phyloP scores from a whole-genome alignment of 1,140 invertebrate species.

The Drosophila burlai region DNA sequence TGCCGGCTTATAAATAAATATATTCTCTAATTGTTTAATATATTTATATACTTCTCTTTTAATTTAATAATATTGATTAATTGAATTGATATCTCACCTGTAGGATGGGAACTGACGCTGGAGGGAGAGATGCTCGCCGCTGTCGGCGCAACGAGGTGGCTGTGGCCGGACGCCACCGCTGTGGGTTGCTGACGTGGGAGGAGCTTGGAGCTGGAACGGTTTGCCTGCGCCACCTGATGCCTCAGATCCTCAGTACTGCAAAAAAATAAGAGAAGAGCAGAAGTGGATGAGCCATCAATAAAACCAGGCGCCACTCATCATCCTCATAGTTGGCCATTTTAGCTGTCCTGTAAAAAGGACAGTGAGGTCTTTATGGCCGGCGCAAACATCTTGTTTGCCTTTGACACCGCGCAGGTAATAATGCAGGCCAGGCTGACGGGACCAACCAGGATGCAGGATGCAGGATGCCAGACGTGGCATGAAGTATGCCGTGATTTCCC shows the following conservation, averaged over 20 bases:
- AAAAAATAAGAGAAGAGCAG: neutral
- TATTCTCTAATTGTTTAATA: neutral
- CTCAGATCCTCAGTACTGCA: conserved; percentile 20
- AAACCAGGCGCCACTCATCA: conserved; percentile 42
- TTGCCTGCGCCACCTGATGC: conserved; percentile 14
- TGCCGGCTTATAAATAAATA: neutral
- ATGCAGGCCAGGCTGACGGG: conserved; percentile 50
- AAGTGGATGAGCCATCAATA: conserved; percentile 23
- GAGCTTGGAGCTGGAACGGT: conserved; percentile 20
- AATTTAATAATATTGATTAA: neutral
- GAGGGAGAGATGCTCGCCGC: conserved; percentile 84
- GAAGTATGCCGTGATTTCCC: conserved; percentile 37
- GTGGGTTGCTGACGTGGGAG: conserved; percentile 53
- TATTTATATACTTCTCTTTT: neutral
- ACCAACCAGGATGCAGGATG: conserved; percentile 41
- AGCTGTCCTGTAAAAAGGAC: conserved; percentile 24
- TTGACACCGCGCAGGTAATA: conserved; percentile 79
- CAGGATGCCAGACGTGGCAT: conserved; percentile 32
- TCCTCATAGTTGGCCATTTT: conserved; percentile 22
- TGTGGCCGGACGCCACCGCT: conserved; percentile 85
- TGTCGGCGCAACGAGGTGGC: conserved; percentile 84
- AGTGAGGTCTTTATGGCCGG: conserved; percentile 64
- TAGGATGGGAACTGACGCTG: conserved; percentile 83
- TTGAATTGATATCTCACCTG: conserved; percentile 58
- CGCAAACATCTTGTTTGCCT: conserved; percentile 80